Conservation (phyloP, 2,113 vertebrate species). For the Phylloscopus trochiloides region DNA sequence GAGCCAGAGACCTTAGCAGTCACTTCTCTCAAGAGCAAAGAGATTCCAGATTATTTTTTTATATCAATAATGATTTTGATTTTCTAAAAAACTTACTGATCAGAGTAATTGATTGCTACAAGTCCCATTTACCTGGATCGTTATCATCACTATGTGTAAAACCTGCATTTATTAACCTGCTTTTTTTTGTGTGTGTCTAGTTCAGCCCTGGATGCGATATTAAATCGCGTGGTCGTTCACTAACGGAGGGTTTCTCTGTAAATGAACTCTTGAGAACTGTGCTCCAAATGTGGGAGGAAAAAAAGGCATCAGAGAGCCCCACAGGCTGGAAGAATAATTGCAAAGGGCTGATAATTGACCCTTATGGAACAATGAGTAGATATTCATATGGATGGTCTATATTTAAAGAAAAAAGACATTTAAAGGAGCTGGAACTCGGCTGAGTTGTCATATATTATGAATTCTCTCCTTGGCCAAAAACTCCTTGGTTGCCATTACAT, state of each 20-base stretch:
- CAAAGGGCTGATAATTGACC: conserved; percentile 3
- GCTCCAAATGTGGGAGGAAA: not conserved
- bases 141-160: not conserved
- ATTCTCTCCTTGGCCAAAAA: not conserved
- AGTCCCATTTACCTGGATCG: not conserved
- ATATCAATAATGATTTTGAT: not conserved
- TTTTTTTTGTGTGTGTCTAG: not conserved
- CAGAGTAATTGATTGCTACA: not conserved
- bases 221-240: accelerated
- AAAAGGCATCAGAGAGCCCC: not conserved
- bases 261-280: not conserved
- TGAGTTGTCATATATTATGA: not conserved
- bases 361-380: not conserved
- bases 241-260: not conserved
- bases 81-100: not conserved
- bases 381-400: not conserved
- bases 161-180: not conserved
- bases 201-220: not conserved
- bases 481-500: not conserved
- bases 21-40: not conserved
- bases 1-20: not conserved
- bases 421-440: not conserved
- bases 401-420: conserved; percentile 8
- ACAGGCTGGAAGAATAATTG: not conserved
- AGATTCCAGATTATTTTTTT: not conserved